phyloP scores from a whole-genome alignment of 30 jellyfish, hydroid and myxozoan genomes.

The Aurelia coerulea region DNA sequence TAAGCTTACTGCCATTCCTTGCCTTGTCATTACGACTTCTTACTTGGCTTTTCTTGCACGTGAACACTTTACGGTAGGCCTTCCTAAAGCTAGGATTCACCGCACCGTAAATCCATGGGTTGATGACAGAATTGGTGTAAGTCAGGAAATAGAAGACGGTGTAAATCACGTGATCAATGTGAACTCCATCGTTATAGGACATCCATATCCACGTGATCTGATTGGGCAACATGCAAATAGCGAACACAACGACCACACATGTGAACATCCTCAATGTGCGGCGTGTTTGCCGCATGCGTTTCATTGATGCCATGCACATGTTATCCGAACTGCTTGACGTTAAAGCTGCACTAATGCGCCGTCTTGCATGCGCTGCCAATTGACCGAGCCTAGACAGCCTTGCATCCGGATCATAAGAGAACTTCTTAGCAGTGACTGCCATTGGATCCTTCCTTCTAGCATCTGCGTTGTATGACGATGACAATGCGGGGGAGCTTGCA shows the following conservation, averaged over 20 bases:
- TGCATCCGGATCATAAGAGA: background rate
- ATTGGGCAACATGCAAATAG: conserved; percentile 86
- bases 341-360: conserved; percentile 9
- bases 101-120: conserved; percentile 94
- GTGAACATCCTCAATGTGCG: conserved; percentile 83
- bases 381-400: conserved; percentile 24
- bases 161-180: conserved; percentile 24
- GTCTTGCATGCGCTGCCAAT: conserved; percentile 24
- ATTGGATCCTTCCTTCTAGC: background rate
- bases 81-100: conserved; percentile 69
- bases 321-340: conserved; percentile 6
- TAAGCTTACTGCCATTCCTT: conserved; percentile 39
- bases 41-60: conserved; percentile 7
- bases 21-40: background rate
- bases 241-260: conserved; percentile 84
- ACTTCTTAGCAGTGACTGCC: background rate
- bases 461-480: background rate
- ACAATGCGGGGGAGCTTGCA: conserved; percentile 40
- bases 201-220: conserved; percentile 87
- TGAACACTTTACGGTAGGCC: conserved; percentile 69
- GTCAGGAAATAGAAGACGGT: conserved; percentile 73
- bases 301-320: conserved; percentile 31
- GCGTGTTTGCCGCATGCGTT: conserved; percentile 80
- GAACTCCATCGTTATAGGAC: conserved; percentile 52
- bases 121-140: conserved; percentile 74